Conservation (phyloP, 1,140 invertebrate species). For the Magallana gigas region DNA sequence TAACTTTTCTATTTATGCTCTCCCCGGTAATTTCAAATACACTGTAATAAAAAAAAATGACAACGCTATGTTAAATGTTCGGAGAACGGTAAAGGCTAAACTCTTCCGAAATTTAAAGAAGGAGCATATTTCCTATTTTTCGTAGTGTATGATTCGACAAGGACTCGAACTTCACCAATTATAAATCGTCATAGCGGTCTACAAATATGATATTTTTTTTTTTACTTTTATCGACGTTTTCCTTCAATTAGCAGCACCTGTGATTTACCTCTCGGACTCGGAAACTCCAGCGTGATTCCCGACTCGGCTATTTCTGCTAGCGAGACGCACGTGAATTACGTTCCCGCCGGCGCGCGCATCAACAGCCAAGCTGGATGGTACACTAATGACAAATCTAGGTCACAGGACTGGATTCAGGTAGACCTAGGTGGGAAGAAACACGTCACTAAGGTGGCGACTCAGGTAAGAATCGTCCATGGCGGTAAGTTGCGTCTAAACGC, state of each 20-base stretch:
- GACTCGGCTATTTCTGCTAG: slow-evolving; percentile 18
- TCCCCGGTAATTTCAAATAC: too few relatives aligned
- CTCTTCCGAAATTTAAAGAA: too few relatives aligned
- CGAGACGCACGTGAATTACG: slow-evolving; percentile 31
- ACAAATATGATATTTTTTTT: not conserved
- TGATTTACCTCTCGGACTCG: slow-evolving; percentile 41
- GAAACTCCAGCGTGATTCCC: not conserved
- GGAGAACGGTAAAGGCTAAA: too few relatives aligned
- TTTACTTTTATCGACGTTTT: not conserved
- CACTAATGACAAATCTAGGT: slow-evolving; percentile 30
- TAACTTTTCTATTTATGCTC: too few relatives aligned
- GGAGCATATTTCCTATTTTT: too few relatives aligned
- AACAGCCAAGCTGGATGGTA: slow-evolving; percentile 40
- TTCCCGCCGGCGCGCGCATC: not conserved
- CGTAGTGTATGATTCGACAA: too few relatives aligned
- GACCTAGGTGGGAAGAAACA: not conserved
- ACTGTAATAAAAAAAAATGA: too few relatives aligned
- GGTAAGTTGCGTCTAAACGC: not conserved
- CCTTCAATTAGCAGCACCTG: not conserved
- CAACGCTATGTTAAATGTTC: too few relatives aligned
- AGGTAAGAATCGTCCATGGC: not conserved
- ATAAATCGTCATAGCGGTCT: too few relatives aligned
- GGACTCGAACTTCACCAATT: too few relatives aligned
- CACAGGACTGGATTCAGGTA: slow-evolving; percentile 38
- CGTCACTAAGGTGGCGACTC: slow-evolving; percentile 33